A percentile compares a stretch with the other conserved stretches of the same genome.
Evolutionary conservation across 2,797 vertebrate genomes (phyloP).

Genomic region (Setipinna tenuifilis): DNA sequence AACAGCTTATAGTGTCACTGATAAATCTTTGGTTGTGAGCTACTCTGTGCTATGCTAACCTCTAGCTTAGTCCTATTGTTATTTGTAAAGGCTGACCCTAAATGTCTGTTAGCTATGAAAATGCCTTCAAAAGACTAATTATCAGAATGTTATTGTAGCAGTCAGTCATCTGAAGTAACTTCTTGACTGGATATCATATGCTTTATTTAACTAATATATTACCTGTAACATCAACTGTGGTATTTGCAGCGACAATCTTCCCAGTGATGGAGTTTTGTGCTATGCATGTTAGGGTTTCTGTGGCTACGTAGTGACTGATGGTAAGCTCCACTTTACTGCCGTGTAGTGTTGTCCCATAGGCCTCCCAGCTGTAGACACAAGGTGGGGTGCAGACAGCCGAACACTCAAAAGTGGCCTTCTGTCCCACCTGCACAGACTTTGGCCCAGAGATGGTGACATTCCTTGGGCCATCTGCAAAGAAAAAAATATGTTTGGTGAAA

Average conservation of each 20-base stretch:
- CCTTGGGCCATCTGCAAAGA: constrained; percentile 49
- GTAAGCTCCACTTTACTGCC: constrained; percentile 41
- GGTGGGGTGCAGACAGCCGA: constrained; percentile 46
- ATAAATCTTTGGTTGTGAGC: no score
- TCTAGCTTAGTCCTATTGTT: no score
- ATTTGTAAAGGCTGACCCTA: no score
- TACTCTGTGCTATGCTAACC: no score
- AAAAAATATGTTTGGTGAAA: neutral
- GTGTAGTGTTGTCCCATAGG: constrained; percentile 32
- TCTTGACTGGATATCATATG: no score
- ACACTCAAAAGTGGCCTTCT: constrained; percentile 43
- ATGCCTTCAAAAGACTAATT: no score
- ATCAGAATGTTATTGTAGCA: no score
- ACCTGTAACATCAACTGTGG: constrained; percentile 50
- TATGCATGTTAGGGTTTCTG: constrained; percentile 48
- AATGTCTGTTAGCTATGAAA: no score
- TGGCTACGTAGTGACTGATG: constrained; percentile 24
- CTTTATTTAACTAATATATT: neutral
- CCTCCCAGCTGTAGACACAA: constrained; percentile 51
- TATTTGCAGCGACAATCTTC: neutral
- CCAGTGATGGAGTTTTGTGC: constrained; percentile 37
- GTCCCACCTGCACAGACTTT: constrained; percentile 42
- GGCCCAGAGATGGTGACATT: constrained; percentile 48
- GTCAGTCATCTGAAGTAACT: no score
- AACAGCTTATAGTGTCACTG: no score